phyloP scores from a whole-genome alignment of 1,140 invertebrate genomes.

The Portunus trituberculatus region DNA sequence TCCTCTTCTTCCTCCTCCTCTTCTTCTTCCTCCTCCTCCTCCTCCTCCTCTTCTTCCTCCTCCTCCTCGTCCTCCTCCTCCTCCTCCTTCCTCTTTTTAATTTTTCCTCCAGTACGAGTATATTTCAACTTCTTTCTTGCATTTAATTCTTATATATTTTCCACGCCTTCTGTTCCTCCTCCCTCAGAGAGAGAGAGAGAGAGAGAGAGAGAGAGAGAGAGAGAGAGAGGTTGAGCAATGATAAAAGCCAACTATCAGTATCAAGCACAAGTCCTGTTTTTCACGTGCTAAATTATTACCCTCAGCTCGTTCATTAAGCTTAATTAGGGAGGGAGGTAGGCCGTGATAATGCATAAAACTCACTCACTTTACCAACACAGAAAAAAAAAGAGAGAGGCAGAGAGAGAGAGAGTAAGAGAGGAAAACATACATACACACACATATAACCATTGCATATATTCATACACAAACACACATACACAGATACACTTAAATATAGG shows the following conservation, averaged over 20 bases:
- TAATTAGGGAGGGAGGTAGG: not conserved
- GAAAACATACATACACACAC: too few species aligned
- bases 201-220: not conserved
- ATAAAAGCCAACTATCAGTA: not conserved
- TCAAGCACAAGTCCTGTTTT: not conserved
- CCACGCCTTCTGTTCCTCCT: not conserved
- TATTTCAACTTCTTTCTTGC: not conserved
- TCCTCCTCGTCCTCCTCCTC: not conserved
- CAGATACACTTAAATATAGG: too few species aligned
- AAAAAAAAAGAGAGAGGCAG: too few species aligned
- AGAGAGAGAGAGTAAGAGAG: too few species aligned
- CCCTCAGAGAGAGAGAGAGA: not conserved
- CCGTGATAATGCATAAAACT: not conserved
- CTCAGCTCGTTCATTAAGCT: not conserved
- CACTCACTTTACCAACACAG: not conserved
- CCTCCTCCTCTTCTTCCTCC: conserved; percentile 6
- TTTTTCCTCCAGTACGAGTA: not conserved
- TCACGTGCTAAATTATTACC: not conserved
- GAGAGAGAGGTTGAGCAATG: not conserved
- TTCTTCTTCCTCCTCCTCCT: not conserved
- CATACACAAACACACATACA: too few species aligned
- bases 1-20: not conserved
- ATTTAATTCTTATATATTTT: not conserved
- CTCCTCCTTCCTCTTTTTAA: not conserved
- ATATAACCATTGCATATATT: too few species aligned